A percentile compares a stretch with the other conserved stretches of the same genome.
phyloP scores from a whole-genome alignment of 2,888 invertebrate species.

The Amphimallon solstitiale region DNA sequence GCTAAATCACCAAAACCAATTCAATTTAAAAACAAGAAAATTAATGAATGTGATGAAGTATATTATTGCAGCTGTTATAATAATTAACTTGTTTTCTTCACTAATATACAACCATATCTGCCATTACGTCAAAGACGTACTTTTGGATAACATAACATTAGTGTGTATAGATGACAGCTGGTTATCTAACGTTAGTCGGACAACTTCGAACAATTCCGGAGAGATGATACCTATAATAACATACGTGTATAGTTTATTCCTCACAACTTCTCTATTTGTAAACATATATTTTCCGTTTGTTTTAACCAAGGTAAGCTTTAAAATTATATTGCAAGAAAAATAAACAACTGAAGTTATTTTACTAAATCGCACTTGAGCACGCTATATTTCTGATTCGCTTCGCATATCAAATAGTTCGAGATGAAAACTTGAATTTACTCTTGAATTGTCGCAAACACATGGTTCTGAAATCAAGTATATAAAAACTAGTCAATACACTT shows the following conservation, averaged over 20 bases:
- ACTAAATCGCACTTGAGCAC: no score
- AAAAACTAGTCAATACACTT: no score
- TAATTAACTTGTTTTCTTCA: not conserved
- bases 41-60: constrained; percentile 15
- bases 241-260: constrained; percentile 19
- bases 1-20: constrained; percentile 18
- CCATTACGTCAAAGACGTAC: not conserved
- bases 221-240: not conserved
- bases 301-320: not conserved
- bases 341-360: no score
- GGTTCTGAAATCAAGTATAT: no score
- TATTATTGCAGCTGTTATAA: not conserved
- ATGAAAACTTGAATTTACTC: no score
- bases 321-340: no score
- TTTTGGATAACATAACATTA: not conserved
- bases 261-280: constrained; percentile 10
- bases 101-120: constrained; percentile 2
- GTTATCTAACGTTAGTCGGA: not conserved
- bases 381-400: no score
- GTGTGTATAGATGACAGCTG: not conserved
- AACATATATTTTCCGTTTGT: constrained; percentile 23
- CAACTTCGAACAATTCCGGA: not conserved
- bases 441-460: no score
- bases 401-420: no score
- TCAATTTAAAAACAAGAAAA: constrained; percentile 7